Evolutionary conservation across 1,140 invertebrate species (phyloP), one percentile per base, ranked within the genome.

Genomic region (Leptinotarsa defecta): DNA sequence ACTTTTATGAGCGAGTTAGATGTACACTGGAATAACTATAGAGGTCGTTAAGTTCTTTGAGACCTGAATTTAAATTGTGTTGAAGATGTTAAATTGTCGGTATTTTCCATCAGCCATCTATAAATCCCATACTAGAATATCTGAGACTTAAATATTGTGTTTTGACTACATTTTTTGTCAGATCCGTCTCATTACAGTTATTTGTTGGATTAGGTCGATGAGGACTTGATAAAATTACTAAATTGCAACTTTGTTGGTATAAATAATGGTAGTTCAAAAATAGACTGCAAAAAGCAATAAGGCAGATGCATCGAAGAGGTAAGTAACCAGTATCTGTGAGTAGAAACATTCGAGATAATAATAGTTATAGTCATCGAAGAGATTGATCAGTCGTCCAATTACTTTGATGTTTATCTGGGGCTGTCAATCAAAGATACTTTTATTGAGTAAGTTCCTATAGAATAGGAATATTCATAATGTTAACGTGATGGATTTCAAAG

Each of bases 171-270:
- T 1, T 57, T 57, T 19, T 57, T n/a, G 52, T 17, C 52, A 43
- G 34, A 11, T 43, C 6, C 34, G 34, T 34, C n/a, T 57, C 52
- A 57, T 57, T 57, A 57, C 52, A 57, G 52, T 15, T 57, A 57
- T 57, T 57, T 57, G 17, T 57, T 19, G 52, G n/a, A 5, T n/a
- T 15, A 57, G 4, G 52, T 57, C 52, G n/a, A 57, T n/a, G 52
- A n/a, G 52, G 1, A 57, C 52, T 57, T 17, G 52, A 57, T 17
- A n/a, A 57, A 57, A 57, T n/a, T 15, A 17, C 52, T 15, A 57
- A 57, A 57, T 57, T 57, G 52, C 52, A 57, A 57, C 52, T 57
- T 19, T 57, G 15, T 57, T 57, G 52, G 17, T 57, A 57, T 57
- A 57, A 57, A 57, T 57, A 57, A 57, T 57, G 52, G n/a, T 57